A percentile compares a stretch with the other conserved stretches of the same genome.
phyloP scores from a whole-genome alignment of 92 coral and sea anemone genomes.

The Pocillopora grandis region DNA sequence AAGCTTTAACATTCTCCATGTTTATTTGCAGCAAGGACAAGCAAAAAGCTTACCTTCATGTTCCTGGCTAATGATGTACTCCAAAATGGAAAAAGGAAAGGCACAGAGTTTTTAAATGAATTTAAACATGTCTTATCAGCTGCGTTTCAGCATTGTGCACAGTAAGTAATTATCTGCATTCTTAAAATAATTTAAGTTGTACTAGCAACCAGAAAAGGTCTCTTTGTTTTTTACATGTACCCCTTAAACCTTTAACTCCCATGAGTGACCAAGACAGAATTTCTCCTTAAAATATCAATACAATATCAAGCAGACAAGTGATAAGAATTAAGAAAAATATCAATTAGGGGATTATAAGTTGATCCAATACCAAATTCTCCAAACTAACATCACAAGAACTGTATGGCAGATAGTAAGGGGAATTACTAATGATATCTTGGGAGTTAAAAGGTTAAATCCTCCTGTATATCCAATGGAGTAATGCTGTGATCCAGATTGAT shows the following conservation, averaged over 20 bases:
- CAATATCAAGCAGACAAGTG: background rate
- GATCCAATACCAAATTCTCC: no score
- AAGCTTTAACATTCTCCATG: background rate
- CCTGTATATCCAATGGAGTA: no score
- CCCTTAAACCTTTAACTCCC: background rate
- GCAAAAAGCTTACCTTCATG: constrained; percentile 84
- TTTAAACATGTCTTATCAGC: constrained; percentile 79
- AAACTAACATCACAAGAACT: no score
- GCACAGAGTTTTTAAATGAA: constrained; percentile 83
- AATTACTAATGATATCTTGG: no score
- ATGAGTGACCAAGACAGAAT: no score
- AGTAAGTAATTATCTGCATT: constrained; percentile 60
- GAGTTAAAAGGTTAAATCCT: no score
- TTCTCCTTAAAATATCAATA: no score
- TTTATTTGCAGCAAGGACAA: constrained; percentile 68
- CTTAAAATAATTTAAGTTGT: no score
- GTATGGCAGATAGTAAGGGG: no score
- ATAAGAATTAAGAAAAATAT: background rate
- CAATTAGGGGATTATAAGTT: no score
- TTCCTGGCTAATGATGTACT: constrained; percentile 95
- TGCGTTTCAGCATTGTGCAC: constrained; percentile 81
- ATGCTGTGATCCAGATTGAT: no score
- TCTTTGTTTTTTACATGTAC: background rate
- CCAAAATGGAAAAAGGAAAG: constrained; percentile 94
- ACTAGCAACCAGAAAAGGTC: no score